These are phyloP conservation scores for Lasius platythorax DNA, from an alignment of 2,888 invertebrate genomes.

Conservation along the genomic window DNA sequence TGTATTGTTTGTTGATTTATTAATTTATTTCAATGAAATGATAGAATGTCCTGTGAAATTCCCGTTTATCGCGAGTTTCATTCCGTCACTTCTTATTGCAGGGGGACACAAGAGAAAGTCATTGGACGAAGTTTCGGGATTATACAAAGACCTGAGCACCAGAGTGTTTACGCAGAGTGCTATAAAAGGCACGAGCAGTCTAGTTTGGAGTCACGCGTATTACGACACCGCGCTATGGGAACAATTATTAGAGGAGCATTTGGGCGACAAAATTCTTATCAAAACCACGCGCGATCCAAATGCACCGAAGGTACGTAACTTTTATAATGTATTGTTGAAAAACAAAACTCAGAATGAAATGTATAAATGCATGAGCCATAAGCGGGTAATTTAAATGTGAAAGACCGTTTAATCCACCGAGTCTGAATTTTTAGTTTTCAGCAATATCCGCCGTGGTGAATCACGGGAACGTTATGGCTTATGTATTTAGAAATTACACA, in stretches of 20 bases:
- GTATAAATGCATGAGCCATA: neutral
- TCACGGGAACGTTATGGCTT: conserved; percentile 91
- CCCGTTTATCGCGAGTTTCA: neutral
- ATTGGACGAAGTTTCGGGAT: conserved; percentile 88
- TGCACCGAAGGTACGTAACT: conserved; percentile 87
- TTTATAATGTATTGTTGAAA: neutral
- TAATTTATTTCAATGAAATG: neutral
- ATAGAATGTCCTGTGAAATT: neutral
- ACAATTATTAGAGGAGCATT: conserved; percentile 89
- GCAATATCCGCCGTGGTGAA: conserved; percentile 93
- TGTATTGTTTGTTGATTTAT: neutral
- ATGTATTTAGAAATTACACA: conserved; percentile 95
- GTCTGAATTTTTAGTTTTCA: conserved; percentile 88
- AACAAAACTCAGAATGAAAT: conserved; percentile 1
- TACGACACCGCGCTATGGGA: conserved; percentile 96
- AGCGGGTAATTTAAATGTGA: neutral
- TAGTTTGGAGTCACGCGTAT: conserved; percentile 95
- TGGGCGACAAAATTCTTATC: conserved; percentile 89
- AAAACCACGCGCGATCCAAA: conserved; percentile 87
- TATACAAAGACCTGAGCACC: conserved; percentile 88
- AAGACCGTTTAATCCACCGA: neutral
- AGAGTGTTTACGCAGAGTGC: conserved; percentile 90
- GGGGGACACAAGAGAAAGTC: conserved; percentile 88
- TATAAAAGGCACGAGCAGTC: conserved; percentile 90
- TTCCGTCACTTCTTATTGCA: conserved; percentile 70